Evolutionary conservation across 2,113 vertebrate species (phyloP).

Genomic region (Ptilonorhynchus violaceus): DNA sequence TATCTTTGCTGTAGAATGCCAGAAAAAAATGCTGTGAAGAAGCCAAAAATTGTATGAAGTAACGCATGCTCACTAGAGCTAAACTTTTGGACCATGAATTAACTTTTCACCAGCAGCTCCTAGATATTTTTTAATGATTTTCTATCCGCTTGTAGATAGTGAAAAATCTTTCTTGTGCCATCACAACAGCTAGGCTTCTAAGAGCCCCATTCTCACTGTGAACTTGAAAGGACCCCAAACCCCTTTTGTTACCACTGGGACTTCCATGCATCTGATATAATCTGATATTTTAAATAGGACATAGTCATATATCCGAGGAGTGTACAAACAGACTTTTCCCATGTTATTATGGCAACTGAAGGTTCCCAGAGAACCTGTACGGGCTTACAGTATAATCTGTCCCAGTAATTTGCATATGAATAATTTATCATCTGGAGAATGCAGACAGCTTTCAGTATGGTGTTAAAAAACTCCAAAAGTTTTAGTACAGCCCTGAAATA

Average conservation of each 20-base stretch:
- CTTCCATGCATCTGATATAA: neutral
- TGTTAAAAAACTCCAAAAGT: neutral
- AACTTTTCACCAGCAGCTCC: neutral
- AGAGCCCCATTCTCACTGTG: neutral
- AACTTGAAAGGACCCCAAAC: neutral
- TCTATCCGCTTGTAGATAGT: neutral
- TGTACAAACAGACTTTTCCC: neutral
- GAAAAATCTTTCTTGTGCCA: neutral
- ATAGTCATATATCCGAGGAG: neutral
- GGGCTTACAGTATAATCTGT: neutral
- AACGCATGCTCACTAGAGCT: neutral
- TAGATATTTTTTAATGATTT: neutral
- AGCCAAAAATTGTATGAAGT: neutral
- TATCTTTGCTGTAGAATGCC: neutral
- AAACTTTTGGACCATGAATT: neutral
- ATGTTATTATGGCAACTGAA: rapidly evolving
- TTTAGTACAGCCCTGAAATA: neutral
- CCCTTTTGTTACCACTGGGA: neutral
- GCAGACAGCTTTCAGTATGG: neutral
- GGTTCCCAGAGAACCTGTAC: neutral
- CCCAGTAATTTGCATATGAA: neutral
- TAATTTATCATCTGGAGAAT: neutral
- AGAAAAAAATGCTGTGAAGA: neutral
- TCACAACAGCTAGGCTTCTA: neutral
- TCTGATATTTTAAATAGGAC: neutral